phyloP scores from a whole-genome alignment of 2,113 vertebrate genomes.

The Nematolebias whitei region DNA sequence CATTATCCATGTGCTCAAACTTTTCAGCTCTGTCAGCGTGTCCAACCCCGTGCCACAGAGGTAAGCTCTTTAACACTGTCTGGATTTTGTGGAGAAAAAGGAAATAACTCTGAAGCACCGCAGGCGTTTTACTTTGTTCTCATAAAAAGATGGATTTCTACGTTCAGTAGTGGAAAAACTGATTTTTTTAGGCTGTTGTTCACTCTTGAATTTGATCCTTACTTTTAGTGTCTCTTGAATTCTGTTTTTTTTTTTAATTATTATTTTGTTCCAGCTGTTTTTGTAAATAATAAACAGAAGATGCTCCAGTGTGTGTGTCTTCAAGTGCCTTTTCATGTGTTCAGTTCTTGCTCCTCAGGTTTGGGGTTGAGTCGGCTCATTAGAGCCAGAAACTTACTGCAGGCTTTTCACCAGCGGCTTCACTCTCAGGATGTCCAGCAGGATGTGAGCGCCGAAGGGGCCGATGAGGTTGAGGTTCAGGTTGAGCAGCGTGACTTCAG shows the following conservation, averaged over 20 bases:
- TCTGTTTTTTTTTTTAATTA: not conserved
- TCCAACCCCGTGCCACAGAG: slow-evolving; percentile 2
- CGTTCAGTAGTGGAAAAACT: slow-evolving; percentile 15
- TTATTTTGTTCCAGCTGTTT: too few relatives aligned
- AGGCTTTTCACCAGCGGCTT: slow-evolving; percentile 78
- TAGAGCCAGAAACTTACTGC: slow-evolving; percentile 71
- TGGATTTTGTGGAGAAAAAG: not conserved
- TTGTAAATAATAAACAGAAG: not conserved
- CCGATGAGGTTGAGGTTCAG: slow-evolving; percentile 85
- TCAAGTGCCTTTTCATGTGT: not conserved
- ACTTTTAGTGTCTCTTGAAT: not conserved
- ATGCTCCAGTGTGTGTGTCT: not conserved
- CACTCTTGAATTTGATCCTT: not conserved
- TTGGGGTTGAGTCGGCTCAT: not conserved
- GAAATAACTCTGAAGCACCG: slow-evolving; percentile 24
- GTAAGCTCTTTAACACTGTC: slow-evolving; percentile 2
- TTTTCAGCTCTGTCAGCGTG: not conserved
- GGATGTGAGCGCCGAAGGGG: slow-evolving; percentile 73
- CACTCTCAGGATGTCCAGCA: slow-evolving; percentile 75
- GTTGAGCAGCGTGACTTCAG: slow-evolving; percentile 80
- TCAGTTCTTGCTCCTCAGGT: not conserved
- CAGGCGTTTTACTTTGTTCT: slow-evolving; percentile 28
- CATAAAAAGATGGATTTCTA: slow-evolving; percentile 31
- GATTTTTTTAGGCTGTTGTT: not conserved
- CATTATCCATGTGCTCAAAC: not conserved